These are phyloP conservation scores for Altica lythri DNA, from an alignment of 2,888 invertebrate genomes.

Conservation along the genomic window DNA sequence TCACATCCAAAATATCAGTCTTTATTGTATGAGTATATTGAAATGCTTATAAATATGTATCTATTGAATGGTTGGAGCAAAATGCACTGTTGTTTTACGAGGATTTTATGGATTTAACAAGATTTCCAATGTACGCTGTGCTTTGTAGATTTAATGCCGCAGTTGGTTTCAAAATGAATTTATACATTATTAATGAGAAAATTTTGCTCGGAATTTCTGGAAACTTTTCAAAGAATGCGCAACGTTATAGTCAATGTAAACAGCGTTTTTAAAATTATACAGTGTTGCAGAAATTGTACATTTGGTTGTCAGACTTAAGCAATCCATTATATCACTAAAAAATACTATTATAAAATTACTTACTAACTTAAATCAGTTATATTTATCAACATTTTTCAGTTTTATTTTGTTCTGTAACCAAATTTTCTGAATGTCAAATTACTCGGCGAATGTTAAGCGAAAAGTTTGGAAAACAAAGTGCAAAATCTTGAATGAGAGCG, in stretches of 20 bases:
- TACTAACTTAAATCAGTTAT: no score
- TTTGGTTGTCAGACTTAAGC: no score
- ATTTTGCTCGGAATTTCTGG: slow-evolving; percentile 1
- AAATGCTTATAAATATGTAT: slow-evolving; percentile 46
- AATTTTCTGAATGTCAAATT: no score
- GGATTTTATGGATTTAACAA: slow-evolving; percentile 42
- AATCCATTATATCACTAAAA: no score
- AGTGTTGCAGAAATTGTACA: not conserved
- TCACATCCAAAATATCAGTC: not conserved
- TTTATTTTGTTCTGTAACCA: no score
- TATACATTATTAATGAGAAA: slow-evolving; percentile 37
- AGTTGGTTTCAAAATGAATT: slow-evolving; percentile 39
- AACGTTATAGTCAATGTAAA: slow-evolving; percentile 5
- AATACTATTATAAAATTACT: no score
- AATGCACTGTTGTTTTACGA: slow-evolving; percentile 40
- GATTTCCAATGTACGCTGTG: slow-evolving; percentile 39
- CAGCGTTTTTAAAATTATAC: not conserved
- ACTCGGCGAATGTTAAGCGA: no score
- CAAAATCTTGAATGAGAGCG: no score
- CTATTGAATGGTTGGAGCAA: slow-evolving; percentile 41
- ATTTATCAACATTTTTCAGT: no score
- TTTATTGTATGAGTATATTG: not conserved
- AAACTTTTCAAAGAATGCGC: slow-evolving; percentile 2
- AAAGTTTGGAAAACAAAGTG: no score
- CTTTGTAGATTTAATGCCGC: slow-evolving; percentile 36